Base-by-base conservation (phyloP, 2,888 invertebrate species). In the Aromia moschata region DNA sequence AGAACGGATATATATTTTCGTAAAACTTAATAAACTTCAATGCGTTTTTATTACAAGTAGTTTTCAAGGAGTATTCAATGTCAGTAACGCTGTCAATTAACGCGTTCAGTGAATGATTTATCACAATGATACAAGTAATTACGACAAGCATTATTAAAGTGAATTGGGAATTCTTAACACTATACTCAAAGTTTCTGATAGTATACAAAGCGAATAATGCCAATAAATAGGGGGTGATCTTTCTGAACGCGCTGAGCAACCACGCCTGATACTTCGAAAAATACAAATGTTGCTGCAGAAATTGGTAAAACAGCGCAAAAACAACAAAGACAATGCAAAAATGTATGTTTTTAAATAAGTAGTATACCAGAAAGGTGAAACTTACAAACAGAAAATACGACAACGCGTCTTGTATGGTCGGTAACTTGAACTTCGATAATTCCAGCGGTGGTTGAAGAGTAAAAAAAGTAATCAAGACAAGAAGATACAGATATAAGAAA, bases 251-350 rank as follows among this genome's bases (percentile, higher is more conserved):
- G 30, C 30, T 49, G 1, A 49, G 4, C 15, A 40, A n/a, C 5
- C 20, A 3, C 1, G 38, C 18, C 11, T 49, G 49, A 20, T 49
- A 38, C 38, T 38, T 49, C 10, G 25, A n/a, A 40, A 18, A 49
- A 30, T 49, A 49, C 1, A 49, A n/a, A 15, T 49, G 49, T 14
- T 49, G 49, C 15, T 25, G 20, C 14, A 49, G 15, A 30, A 49
- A 49, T n/a, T 40, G 38, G 38, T 49, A 49, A 25, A 37, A 20
- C 11, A 38, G 16, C 12, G 15, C 9, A 5, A 40, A 1, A 12
- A 14, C 38, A 12, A 49, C 20, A n/a, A 49, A 15, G 5, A 38
- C 37, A 15, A 38, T 30, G n/a, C 49, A 36, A 18, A 36, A 12
- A 36, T 36, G 12, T 25, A 37, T 14, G 38, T 38, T 38, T 15